These are phyloP conservation scores for Chironomus tentans DNA, from an alignment of 2,888 invertebrate species.

Conservation along the genomic window DNA sequence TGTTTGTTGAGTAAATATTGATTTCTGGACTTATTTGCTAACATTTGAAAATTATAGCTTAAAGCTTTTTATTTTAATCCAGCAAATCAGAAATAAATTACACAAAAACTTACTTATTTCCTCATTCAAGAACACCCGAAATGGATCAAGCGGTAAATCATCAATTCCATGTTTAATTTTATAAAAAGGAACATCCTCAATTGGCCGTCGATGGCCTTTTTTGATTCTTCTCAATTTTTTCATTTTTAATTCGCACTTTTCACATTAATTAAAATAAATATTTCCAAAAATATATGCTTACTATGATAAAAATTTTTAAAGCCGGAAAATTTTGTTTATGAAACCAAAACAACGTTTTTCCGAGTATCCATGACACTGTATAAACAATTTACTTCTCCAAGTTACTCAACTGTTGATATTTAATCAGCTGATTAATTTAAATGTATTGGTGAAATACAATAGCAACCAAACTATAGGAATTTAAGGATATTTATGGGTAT, in stretches of 20 bases:
- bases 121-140: slow-evolving; percentile 29
- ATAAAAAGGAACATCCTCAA: slow-evolving; percentile 39
- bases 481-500: neutral
- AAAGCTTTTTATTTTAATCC: neutral
- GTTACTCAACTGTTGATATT: neutral
- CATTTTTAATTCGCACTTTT: neutral
- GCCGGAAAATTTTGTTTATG: too few relatives aligned
- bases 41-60: neutral
- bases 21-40: neutral
- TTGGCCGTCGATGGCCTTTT: slow-evolving; percentile 22
- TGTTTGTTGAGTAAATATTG: neutral
- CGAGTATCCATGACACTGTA: too few relatives aligned
- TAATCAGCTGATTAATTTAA: neutral
- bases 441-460: too few relatives aligned
- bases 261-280: neutral
- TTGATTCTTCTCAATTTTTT: slow-evolving; percentile 2
- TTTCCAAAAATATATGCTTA: too few relatives aligned
- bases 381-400: too few relatives aligned
- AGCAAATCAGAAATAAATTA: neutral
- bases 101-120: slow-evolving; percentile 29
- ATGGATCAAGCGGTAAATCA: slow-evolving; percentile 41
- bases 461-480: too few relatives aligned
- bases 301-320: too few relatives aligned
- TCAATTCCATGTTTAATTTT: slow-evolving; percentile 36
- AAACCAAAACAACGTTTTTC: too few relatives aligned